Evolutionary conservation across 2,888 invertebrate genomes (phyloP), one percentile per base, ranked within the genome.

Genomic region (Actias luna): DNA sequence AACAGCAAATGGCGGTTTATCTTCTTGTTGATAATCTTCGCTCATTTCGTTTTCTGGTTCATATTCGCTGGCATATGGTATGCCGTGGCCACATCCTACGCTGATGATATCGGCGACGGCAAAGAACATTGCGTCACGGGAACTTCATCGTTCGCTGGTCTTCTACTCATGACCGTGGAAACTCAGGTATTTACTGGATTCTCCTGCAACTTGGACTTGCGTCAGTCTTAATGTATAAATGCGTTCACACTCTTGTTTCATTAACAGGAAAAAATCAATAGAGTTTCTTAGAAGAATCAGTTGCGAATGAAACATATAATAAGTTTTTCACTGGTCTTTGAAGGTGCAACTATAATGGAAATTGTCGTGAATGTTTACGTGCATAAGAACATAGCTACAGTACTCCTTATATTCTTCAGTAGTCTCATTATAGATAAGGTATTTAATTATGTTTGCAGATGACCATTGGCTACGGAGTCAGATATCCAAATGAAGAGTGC

Each of bases 101-200:
- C 96, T 78, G 96, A 97, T 0, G 97, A 98, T 78, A 93, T 96
- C n/a, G 93, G 94, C 0, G 93, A 94, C 57, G 94, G 95, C n/a
- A 84, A 90, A 61, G 93, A 93, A 66, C 93, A 94, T 65, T 95
- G 95, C 68, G 92, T 95, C 36, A 90, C 88, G 5, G 95, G 95
- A 0, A 94, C 94, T 0, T 87, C 91, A 0, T 93, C 93, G 18
- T 95, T 95, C 64, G 94, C 94, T 33, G 95, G 94, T 0, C 92
- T 95, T 65, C 94, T 98, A 65, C 94, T 98, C 81, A 97, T 98
- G 93, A 96, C 97, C 52, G 95, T 98, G 65, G 98, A 98, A 84
- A 97, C 97, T 0, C 97, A 97, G 89, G 96, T 95, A 76, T 33
- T 42, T 18, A 25, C 25, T 50, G 10, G 25, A 25, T 12, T 22